Base-by-base conservation (phyloP, 92 coral and sea anemone species). In the Diadumene lineata region DNA sequence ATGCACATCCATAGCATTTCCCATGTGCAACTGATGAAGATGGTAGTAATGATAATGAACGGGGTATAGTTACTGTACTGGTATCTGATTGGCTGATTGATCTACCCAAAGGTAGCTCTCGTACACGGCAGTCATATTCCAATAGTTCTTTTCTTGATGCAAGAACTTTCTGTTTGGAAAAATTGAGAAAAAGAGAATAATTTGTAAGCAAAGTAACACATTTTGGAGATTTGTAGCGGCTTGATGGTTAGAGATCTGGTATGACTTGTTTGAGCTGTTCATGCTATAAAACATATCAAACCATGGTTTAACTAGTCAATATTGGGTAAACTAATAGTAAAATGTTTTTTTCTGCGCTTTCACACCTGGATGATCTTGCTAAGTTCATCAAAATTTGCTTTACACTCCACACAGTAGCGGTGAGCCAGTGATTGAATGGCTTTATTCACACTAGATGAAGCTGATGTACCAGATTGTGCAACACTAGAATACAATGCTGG, bases 391-490 rank as follows among this genome's bases (percentile, higher is more conserved):
- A 94, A 94, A 43, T 82, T 94, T 26, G 92, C 91, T 72, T 91
- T 94, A 69, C 98, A 94, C 60, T 94, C 98, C 30, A 92, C 89
- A 77, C 98, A 91, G 66, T 94, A 94, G 69, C 98, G 97, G 69
- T 94, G 97, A 71, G 98, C 98, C 29, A 94, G 67, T 28, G 98
- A 93, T 38, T 94, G 98, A 70, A 94, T 94, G 38, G 97, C 90
- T 69, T 94, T 94, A 80, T 94, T 91, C 43, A 94, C 98, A 69
- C 85, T 82, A 57, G 90, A 78, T 0, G 90, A 64, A 21, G 90
- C 0, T 32, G 89, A 32, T 43, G 89, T 63, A 11, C 88, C 90
- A 10, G 86, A 57, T 22, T 77, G 81, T 22, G 48, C 81, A 34
- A 71, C 67, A 34, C 8, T 65, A 13, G 81, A 68, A 68, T 77